A percentile compares a stretch with the other conserved stretches of the same genome.
Conservation (phyloP, 2,888 invertebrate genomes). For the Belgica antarctica region DNA sequence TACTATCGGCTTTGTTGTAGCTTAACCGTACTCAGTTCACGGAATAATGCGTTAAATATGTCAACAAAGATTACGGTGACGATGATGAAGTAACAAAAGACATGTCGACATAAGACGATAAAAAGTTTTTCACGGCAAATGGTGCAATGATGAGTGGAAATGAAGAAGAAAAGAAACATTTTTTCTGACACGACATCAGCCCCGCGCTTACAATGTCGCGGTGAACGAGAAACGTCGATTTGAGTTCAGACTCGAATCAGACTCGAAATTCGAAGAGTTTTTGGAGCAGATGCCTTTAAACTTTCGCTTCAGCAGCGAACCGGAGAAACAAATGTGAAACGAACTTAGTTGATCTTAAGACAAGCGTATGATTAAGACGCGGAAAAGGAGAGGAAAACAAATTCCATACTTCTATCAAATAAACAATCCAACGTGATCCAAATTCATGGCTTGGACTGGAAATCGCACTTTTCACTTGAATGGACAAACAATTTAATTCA, state of each 20-base stretch:
- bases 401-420: constrained; percentile 39
- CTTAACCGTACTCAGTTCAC: not conserved
- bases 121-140: not conserved
- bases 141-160: too few species aligned
- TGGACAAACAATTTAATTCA: not conserved
- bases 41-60: constrained; percentile 13
- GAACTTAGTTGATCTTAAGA: not conserved
- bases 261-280: not conserved
- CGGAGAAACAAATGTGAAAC: not conserved
- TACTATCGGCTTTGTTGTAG: not conserved
- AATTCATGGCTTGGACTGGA: constrained; percentile 38
- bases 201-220: not conserved
- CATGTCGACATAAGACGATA: not conserved
- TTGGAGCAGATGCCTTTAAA: not conserved
- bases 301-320: constrained; percentile 29
- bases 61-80: constrained; percentile 12
- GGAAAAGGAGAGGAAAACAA: not conserved
- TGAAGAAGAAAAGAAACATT: too few species aligned
- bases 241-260: not conserved
- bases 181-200: too few species aligned
- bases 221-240: not conserved
- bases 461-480: constrained; percentile 34
- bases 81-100: not conserved
- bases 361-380: not conserved
- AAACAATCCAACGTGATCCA: constrained; percentile 29